Conservation (phyloP, 2,888 invertebrate genomes). For the Cerastis leucographa region DNA sequence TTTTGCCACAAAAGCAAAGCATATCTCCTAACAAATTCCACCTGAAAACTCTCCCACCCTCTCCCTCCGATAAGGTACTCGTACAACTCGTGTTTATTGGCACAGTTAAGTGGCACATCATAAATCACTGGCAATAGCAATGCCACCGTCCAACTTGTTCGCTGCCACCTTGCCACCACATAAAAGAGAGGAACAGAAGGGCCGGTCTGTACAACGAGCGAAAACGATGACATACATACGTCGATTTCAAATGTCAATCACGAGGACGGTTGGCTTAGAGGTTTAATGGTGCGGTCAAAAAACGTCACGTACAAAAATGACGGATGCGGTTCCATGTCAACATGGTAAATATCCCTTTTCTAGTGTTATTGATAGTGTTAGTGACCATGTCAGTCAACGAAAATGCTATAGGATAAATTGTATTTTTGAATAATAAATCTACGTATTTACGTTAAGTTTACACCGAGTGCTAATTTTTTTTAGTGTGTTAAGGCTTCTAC, state of each 20-base stretch:
- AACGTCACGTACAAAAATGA: neutral
- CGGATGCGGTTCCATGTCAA: neutral
- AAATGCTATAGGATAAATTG: too few relatives aligned
- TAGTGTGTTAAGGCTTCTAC: too few relatives aligned
- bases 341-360: too few relatives aligned
- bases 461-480: too few relatives aligned
- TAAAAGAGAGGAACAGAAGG: neutral
- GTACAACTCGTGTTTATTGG: slow-evolving; percentile 63
- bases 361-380: too few relatives aligned
- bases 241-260: neutral
- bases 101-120: slow-evolving; percentile 57
- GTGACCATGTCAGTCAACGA: too few relatives aligned
- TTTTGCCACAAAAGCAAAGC: slow-evolving; percentile 8
- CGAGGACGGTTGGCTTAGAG: neutral
- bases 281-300: neutral
- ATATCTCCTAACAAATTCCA: slow-evolving; percentile 41
- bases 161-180: slow-evolving; percentile 11
- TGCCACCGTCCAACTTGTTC: slow-evolving; percentile 52
- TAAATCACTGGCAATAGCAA: slow-evolving; percentile 61
- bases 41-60: neutral
- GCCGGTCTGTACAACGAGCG: neutral
- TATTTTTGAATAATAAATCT: too few relatives aligned
- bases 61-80: slow-evolving; percentile 42
- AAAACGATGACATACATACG: neutral
- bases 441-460: too few relatives aligned